A percentile compares a stretch with the other conserved stretches of the same genome.
phyloP scores from a whole-genome alignment of 2,113 vertebrate genomes.

The Hepsetus odoe region DNA sequence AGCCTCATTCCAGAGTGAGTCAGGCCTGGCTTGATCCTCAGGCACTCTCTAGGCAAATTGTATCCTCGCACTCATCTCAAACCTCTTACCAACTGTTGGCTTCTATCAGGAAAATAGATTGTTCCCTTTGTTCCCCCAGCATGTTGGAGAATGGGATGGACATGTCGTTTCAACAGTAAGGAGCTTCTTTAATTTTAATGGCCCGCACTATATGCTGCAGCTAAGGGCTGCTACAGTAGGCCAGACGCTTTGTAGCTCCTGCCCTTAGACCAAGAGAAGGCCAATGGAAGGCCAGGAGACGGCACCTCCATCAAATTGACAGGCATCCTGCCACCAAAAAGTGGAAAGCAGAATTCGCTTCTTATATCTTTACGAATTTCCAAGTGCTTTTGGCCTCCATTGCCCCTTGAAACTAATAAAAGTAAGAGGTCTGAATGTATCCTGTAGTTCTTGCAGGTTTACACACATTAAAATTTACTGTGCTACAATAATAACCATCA shows the following conservation, averaged over 20 bases:
- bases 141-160: constrained; percentile 81
- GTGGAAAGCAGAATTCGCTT: constrained; percentile 18
- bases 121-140: constrained; percentile 88
- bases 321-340: constrained; percentile 43
- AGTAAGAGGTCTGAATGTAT: too few species aligned
- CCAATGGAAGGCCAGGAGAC: constrained; percentile 34
- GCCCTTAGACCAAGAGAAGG: constrained; percentile 39
- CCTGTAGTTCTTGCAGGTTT: background rate
- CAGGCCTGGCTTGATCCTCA: constrained; percentile 87
- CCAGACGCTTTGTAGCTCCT: constrained; percentile 25
- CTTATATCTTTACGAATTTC: constrained; percentile 6
- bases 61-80: constrained; percentile 93
- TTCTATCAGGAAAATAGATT: constrained; percentile 89
- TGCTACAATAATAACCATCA: background rate
- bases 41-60: constrained; percentile 98
- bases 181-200: constrained; percentile 70
- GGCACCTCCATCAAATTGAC: constrained; percentile 52
- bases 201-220: constrained; percentile 22
- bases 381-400: background rate
- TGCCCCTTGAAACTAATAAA: background rate
- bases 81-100: constrained; percentile 89
- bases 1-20: constrained; percentile 89
- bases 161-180: constrained; percentile 80
- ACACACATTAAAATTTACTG: background rate
- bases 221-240: constrained; percentile 10